phyloP scores from a whole-genome alignment of 2,113 vertebrate species.

The Phyllopteryx taeniolatus region DNA sequence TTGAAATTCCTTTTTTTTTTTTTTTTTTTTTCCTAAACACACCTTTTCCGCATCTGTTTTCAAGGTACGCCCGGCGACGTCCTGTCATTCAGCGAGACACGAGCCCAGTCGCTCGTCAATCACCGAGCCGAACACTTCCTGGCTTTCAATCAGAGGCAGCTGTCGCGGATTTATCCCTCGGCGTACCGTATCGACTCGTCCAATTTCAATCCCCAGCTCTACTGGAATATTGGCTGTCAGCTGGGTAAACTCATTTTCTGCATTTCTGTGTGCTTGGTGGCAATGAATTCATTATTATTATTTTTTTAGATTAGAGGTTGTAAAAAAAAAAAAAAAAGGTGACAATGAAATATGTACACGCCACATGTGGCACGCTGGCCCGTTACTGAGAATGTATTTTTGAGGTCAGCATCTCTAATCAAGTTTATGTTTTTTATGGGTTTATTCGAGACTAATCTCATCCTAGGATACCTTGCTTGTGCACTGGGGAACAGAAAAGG shows the following conservation, averaged over 20 bases:
- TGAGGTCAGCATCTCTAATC: not conserved
- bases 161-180: constrained; percentile 93
- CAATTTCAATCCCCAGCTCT: constrained; percentile 94
- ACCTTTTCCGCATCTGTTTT: constrained; percentile 6
- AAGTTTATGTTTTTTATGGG: not conserved
- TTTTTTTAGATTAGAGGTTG: no score
- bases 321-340: no score
- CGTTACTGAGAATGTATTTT: not conserved
- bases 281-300: not conserved
- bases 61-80: constrained; percentile 88
- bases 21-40: not conserved
- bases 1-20: not conserved
- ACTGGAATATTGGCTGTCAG: constrained; percentile 96
- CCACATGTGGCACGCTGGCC: not conserved
- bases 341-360: not conserved
- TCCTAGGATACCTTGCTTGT: not conserved
- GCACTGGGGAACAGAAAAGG: no score
- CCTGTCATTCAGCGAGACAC: constrained; percentile 91
- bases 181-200: constrained; percentile 97
- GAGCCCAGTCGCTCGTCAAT: constrained; percentile 90
- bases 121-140: constrained; percentile 90
- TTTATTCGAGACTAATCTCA: not conserved
- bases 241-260: constrained; percentile 73
- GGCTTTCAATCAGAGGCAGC: constrained; percentile 91
- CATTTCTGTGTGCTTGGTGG: not conserved